A percentile compares a stretch with the other conserved stretches of the same genome.
These are phyloP conservation scores for Dasyprocta punctata DNA, from an alignment of 2,113 vertebrate species.

Conservation along the genomic window DNA sequence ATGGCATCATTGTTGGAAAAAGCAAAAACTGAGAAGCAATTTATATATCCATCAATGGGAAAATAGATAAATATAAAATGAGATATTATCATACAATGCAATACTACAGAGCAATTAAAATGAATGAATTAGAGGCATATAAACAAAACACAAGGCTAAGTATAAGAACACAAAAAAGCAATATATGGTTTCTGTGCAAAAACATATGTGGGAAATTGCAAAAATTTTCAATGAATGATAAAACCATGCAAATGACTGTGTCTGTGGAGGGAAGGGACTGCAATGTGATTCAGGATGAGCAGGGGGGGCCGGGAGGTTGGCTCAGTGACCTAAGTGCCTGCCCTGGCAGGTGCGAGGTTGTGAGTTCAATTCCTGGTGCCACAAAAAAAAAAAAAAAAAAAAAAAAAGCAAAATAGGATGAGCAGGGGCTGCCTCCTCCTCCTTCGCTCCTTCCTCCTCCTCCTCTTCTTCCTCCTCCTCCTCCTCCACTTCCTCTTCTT, in stretches of 20 bases:
- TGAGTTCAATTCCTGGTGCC: too few relatives aligned
- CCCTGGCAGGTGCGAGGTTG: too few relatives aligned
- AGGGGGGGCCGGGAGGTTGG: too few relatives aligned
- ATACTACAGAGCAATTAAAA: not conserved
- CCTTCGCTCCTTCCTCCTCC: not conserved
- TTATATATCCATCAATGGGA: not conserved
- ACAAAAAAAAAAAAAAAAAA: too few relatives aligned
- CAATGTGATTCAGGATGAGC: too few relatives aligned
- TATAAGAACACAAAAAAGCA: not conserved
- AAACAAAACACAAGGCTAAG: not conserved
- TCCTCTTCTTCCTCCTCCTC: not conserved
- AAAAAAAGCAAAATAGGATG: too few relatives aligned
- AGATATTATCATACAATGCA: not conserved
- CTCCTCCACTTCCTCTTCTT: not conserved
- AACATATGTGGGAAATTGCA: not conserved
- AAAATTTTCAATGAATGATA: not conserved
- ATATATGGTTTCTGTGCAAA: not conserved
- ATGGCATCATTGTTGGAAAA: not conserved
- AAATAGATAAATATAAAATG: not conserved
- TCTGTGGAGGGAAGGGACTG: too few relatives aligned
- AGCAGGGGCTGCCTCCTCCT: too few relatives aligned
- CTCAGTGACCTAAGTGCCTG: too few relatives aligned
- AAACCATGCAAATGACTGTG: not conserved
- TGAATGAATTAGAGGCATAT: not conserved
- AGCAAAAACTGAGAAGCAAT: not conserved